Evolutionary conservation across 2,797 vertebrate genomes (phyloP).

Genomic region (Falco concolor): DNA sequence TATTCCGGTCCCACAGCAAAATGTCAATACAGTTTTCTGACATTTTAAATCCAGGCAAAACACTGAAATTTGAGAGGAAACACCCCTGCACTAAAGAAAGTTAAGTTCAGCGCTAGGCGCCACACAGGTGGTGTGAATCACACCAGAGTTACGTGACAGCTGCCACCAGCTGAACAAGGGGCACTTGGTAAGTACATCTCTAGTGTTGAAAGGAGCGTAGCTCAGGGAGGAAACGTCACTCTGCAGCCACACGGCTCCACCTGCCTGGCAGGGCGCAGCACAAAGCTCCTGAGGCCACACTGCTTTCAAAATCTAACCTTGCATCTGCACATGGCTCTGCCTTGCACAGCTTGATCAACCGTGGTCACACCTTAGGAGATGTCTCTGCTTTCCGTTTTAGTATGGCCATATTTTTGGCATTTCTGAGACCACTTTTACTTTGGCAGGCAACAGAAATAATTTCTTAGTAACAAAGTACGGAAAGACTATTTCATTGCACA

Average conservation of each 20-base stretch:
- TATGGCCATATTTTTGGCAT: neutral
- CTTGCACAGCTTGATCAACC: neutral
- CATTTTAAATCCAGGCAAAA: neutral
- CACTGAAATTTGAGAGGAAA: neutral
- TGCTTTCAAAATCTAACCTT: neutral
- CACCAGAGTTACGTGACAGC: neutral
- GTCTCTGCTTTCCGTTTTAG: neutral
- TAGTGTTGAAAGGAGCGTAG: rapidly evolving
- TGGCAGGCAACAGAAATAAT: neutral
- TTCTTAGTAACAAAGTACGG: neutral
- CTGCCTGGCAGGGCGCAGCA: neutral
- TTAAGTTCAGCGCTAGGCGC: neutral
- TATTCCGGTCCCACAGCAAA: neutral
- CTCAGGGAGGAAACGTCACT: neutral
- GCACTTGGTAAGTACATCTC: neutral
- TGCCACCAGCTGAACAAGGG: neutral
- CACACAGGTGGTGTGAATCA: neutral
- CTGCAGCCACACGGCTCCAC: too few relatives aligned
- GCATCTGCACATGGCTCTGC: neutral
- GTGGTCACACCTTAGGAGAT: neutral
- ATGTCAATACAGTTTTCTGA: neutral
- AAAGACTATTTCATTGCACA: neutral
- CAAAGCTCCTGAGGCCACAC: neutral
- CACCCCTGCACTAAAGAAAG: neutral
- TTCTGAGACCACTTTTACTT: neutral